A percentile compares a stretch with the other conserved stretches of the same genome.
These are phyloP conservation scores for Macropodus opercularis DNA, from an alignment of 2,797 vertebrate genomes.

Conservation along the genomic window DNA sequence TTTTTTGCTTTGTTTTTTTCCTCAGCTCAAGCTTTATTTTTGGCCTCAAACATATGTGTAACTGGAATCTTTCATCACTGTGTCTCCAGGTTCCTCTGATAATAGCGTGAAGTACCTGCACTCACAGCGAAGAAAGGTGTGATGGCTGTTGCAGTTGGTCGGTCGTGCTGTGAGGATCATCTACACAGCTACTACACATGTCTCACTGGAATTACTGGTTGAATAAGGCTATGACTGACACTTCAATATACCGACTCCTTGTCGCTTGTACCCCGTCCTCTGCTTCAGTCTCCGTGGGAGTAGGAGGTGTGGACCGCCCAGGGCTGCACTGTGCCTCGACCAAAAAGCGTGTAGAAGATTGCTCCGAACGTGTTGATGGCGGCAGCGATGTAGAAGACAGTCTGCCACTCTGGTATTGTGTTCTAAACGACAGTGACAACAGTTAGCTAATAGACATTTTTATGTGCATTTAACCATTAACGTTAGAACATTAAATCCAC, in stretches of 20 bases:
- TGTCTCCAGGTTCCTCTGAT: not conserved
- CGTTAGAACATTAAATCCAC: too few species aligned
- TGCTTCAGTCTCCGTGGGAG: slow-evolving; percentile 78
- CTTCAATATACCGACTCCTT: not conserved
- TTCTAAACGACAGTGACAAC: slow-evolving; percentile 80
- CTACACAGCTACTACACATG: not conserved
- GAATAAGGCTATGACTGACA: not conserved
- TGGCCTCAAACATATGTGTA: slow-evolving; percentile 11
- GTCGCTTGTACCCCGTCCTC: not conserved
- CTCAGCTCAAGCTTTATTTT: slow-evolving; percentile 1
- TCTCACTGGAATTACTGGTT: not conserved
- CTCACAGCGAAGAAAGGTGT: slow-evolving; percentile 18
- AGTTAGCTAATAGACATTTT: too few species aligned
- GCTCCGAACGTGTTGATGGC: slow-evolving; percentile 92
- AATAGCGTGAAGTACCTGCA: not conserved
- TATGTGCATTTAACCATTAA: too few species aligned
- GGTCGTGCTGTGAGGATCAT: not conserved
- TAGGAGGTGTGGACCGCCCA: slow-evolving; percentile 87
- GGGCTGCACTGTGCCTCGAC: slow-evolving; percentile 88
- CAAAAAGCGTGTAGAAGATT: slow-evolving; percentile 89
- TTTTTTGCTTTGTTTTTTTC: not conserved
- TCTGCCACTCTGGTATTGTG: slow-evolving; percentile 92
- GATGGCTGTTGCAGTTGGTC: slow-evolving; percentile 1
- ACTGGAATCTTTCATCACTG: not conserved
- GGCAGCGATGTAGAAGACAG: slow-evolving; percentile 94